Evolutionary conservation across 2,888 invertebrate species (phyloP).

Genomic region (Blera fallax): DNA sequence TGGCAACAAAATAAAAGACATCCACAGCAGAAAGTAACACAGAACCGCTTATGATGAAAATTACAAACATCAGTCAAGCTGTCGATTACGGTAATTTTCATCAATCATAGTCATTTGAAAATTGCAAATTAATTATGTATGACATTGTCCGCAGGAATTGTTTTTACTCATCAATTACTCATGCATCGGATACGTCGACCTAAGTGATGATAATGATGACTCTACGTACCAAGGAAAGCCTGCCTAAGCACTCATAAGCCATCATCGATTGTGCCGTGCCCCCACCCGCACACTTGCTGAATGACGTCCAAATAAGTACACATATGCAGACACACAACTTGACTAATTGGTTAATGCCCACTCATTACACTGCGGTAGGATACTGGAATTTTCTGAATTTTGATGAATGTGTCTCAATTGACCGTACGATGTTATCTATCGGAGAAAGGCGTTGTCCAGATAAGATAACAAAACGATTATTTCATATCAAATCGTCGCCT

Average conservation of each 20-base stretch:
- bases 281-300: conserved; percentile 14
- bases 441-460: background rate
- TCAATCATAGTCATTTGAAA: conserved; percentile 26
- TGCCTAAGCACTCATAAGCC: background rate
- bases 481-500: conserved; percentile 14
- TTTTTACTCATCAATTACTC: background rate
- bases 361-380: background rate
- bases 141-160: background rate
- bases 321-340: background rate
- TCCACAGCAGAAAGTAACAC: too few species aligned
- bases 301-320: background rate
- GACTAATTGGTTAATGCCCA: background rate
- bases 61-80: background rate
- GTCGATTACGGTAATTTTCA: background rate
- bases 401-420: conserved; percentile 17
- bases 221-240: background rate
- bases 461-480: conserved; percentile 38
- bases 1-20: too few species aligned
- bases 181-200: background rate
- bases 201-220: background rate
- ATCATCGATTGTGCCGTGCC: background rate
- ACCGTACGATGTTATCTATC: background rate
- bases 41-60: too few species aligned
- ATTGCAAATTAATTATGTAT: background rate
- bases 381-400: conserved; percentile 11